Percentiles rank a stretch among this genome's conserved stretches.
Conservation (phyloP, 37 sponge, comb jelly and placozoan genomes). For the Beroe ovata region DNA sequence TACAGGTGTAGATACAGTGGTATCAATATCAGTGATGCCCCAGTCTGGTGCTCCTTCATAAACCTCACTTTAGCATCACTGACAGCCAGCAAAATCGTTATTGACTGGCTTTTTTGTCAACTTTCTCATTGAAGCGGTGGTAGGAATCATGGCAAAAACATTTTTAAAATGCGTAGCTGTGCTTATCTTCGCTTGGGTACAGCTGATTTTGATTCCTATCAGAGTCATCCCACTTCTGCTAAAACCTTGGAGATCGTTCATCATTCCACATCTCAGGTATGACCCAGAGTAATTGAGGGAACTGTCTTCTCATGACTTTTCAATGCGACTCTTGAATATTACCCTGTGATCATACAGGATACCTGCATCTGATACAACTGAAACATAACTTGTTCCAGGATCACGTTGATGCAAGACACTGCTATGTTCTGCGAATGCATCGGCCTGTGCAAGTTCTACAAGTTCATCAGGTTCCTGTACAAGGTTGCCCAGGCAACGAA, state of each 20-base stretch:
- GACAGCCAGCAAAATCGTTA: too few relatives aligned
- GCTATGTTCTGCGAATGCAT: constrained; percentile 22
- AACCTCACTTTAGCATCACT: too few relatives aligned
- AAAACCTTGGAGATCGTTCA: not conserved
- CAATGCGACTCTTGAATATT: not conserved
- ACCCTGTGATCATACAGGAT: not conserved
- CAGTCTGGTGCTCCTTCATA: too few relatives aligned
- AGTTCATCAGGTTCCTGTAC: constrained; percentile 27
- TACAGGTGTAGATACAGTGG: too few relatives aligned
- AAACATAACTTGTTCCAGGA: constrained; percentile 18
- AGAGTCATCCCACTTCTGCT: not conserved
- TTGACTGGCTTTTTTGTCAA: too few relatives aligned
- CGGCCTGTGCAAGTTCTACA: constrained; percentile 30
- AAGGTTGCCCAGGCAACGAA: not conserved
- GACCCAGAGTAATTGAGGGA: too few relatives aligned
- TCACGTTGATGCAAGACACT: constrained; percentile 35
- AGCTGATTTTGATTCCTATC: not conserved
- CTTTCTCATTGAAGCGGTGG: too few relatives aligned
- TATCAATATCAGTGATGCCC: too few relatives aligned
- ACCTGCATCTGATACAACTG: not conserved
- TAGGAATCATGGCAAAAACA: too few relatives aligned
- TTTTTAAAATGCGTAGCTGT: too few relatives aligned
- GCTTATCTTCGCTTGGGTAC: not conserved
- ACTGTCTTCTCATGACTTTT: not conserved
- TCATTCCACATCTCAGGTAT: constrained; percentile 29